Conservation (phyloP, 1,140 invertebrate genomes). For the Drosophila subpulchrella region DNA sequence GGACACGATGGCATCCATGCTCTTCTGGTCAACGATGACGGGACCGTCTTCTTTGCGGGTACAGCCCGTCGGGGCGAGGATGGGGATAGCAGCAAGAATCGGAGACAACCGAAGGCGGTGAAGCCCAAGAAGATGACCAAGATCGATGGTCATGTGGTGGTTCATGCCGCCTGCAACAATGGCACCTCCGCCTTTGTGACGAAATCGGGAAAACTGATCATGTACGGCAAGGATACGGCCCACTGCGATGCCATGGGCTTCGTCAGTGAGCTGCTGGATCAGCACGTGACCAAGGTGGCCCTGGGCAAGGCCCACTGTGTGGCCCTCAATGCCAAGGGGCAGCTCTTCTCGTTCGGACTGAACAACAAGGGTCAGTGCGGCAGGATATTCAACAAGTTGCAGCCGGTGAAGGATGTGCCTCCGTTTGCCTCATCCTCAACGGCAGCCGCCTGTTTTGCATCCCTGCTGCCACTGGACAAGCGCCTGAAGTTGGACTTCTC, state of each 20-base stretch:
- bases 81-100: constrained; percentile 93
- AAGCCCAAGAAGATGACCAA: constrained; percentile 97
- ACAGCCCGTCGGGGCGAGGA: constrained; percentile 97
- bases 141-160: constrained; percentile 93
- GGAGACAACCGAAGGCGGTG: constrained; percentile 94
- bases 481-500: constrained; percentile 79
- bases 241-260: constrained; percentile 92
- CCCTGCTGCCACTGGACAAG: constrained; percentile 50
- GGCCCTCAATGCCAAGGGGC: constrained; percentile 94
- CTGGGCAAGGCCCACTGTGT: constrained; percentile 98
- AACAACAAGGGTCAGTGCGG: constrained; percentile 99
- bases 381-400: constrained; percentile 90
- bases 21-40: constrained; percentile 94
- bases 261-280: constrained; percentile 91
- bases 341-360: constrained; percentile 97
- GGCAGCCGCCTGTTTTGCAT: constrained; percentile 51
- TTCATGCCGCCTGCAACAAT: constrained; percentile 95
- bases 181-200: constrained; percentile 97
- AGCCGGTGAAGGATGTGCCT: constrained; percentile 86
- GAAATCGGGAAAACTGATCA: constrained; percentile 93
- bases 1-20: constrained; percentile 97
- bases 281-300: constrained; percentile 92
- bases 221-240: constrained; percentile 97
- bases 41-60: constrained; percentile 94
- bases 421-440: constrained; percentile 69